A percentile compares a stretch with the other conserved stretches of the same genome.
Conservation (phyloP, 2,797 vertebrate genomes). For the Anableps anableps region DNA sequence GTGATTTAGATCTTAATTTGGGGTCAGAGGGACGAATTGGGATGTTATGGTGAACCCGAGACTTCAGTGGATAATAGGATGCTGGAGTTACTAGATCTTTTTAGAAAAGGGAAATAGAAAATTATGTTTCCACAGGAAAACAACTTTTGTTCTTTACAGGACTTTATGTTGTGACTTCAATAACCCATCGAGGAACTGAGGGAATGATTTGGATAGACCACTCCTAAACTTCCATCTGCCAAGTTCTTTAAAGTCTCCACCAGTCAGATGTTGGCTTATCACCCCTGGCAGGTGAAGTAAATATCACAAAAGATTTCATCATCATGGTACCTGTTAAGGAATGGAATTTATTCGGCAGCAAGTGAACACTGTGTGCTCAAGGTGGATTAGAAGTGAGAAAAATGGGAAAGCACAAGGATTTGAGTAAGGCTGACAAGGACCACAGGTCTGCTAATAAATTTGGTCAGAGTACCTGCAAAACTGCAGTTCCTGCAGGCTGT, state of each 20-base stretch:
- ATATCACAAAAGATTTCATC: not conserved
- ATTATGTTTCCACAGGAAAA: not conserved
- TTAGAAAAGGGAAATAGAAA: not conserved
- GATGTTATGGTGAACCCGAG: constrained; percentile 20
- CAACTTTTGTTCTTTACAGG: not conserved
- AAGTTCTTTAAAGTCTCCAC: not conserved
- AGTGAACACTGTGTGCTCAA: not conserved
- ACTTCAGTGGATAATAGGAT: not conserved
- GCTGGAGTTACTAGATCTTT: not conserved
- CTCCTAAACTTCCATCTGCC: not conserved
- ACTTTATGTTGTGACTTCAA: not conserved
- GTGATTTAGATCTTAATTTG: constrained; percentile 16
- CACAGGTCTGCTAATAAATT: not conserved
- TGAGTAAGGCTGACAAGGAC: not conserved
- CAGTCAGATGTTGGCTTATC: not conserved
- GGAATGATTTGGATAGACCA: not conserved
- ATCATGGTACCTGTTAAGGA: not conserved
- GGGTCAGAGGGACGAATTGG: constrained; percentile 7
- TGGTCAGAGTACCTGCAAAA: not conserved
- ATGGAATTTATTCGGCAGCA: not conserved
- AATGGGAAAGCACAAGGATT: not conserved
- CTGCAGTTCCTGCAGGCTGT: not conserved
- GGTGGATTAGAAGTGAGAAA: not conserved
- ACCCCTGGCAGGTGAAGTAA: not conserved
- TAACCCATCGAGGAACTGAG: not conserved